Evolutionary conservation across 64 coral and sea anemone genomes (phyloP).

Genomic region (Montipora cactus): DNA sequence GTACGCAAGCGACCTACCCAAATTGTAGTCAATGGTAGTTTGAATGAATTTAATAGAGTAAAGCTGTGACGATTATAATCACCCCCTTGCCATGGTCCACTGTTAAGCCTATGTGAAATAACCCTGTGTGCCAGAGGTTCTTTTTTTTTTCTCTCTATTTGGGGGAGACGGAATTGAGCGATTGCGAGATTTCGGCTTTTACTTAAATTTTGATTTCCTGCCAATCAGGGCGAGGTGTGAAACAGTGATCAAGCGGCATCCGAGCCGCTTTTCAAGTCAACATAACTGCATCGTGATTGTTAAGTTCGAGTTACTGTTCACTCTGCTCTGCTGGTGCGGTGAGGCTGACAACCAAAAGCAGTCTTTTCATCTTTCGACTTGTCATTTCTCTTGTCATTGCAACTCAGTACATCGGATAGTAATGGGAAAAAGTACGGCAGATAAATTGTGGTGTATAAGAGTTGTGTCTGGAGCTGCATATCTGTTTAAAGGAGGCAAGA

Average conservation of each 20-base stretch:
- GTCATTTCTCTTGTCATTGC: neutral
- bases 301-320: neutral
- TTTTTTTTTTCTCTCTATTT: neutral
- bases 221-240: neutral
- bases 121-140: neutral
- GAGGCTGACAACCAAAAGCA: neutral
- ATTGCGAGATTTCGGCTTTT: neutral
- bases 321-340: neutral
- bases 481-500: slow-evolving; percentile 14
- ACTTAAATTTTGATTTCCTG: neutral
- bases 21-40: neutral
- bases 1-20: neutral
- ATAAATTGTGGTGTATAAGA: slow-evolving; percentile 1
- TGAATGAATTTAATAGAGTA: neutral
- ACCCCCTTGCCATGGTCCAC: neutral
- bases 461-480: slow-evolving; percentile 2
- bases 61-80: neutral
- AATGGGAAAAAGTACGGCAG: neutral
- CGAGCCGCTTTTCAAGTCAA: neutral
- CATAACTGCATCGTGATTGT: neutral
- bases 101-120: neutral
- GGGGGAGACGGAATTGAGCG: neutral
- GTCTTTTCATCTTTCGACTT: neutral
- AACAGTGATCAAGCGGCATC: neutral
- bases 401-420: neutral